These are phyloP conservation scores for Euphonia xanthogaster DNA, from an alignment of 2,797 vertebrate species.

Conservation along the genomic window DNA sequence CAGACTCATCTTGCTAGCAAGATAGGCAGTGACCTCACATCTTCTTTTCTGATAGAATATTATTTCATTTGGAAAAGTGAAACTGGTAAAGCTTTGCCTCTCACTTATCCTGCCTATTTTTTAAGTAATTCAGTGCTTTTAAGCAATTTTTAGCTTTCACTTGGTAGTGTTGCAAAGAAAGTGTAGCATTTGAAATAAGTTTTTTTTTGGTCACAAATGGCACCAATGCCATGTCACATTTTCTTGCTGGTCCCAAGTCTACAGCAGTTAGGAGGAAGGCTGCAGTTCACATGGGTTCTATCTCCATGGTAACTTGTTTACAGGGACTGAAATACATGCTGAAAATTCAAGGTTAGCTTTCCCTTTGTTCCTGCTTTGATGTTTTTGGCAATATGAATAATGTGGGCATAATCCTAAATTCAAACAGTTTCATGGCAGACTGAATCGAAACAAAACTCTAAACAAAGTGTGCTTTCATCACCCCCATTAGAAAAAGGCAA, in stretches of 20 bases:
- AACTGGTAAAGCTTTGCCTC: conserved; percentile 12
- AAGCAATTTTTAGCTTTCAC: conserved; percentile 41
- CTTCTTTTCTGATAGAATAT: background rate
- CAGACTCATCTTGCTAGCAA: background rate
- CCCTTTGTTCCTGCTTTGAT: conserved; percentile 78
- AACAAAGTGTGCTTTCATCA: conserved; percentile 56
- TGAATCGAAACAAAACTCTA: conserved; percentile 67
- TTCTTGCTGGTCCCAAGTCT: conserved; percentile 62
- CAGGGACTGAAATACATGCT: conserved; percentile 74
- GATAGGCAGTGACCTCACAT: background rate
- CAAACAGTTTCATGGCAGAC: conserved; percentile 68
- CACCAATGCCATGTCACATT: conserved; percentile 13
- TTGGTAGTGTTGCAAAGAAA: background rate
- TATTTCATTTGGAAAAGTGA: conserved; percentile 31
- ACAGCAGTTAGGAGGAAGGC: conserved; percentile 59
- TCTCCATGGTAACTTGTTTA: conserved; percentile 83
- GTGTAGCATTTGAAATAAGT: background rate
- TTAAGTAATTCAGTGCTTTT: conserved; percentile 40
- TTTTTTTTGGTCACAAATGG: conserved; percentile 25
- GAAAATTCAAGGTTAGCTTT: conserved; percentile 80
- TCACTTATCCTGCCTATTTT: background rate
- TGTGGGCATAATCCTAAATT: conserved; percentile 69
- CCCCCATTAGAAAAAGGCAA: conserved; percentile 48
- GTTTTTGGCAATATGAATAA: conserved; percentile 76
- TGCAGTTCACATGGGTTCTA: conserved; percentile 71